Evolutionary conservation across 2,888 invertebrate genomes (phyloP).

Genomic region (Noctua fimbriata): DNA sequence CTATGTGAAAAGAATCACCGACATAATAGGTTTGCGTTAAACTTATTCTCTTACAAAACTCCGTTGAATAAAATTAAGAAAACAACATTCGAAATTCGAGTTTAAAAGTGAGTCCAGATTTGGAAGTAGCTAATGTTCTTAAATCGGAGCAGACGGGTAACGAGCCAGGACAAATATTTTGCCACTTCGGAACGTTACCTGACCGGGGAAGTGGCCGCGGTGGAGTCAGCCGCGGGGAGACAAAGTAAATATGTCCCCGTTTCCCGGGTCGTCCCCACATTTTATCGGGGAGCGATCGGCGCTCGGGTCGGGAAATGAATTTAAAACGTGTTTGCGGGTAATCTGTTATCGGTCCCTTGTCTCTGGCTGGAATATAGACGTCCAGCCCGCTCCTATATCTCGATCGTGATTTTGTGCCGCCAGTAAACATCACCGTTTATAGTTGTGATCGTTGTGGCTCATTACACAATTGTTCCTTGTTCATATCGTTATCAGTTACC

Average conservation of each 20-base stretch:
- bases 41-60: slow-evolving; percentile 55
- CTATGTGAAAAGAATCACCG: slow-evolving; percentile 38
- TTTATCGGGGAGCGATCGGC: slow-evolving; percentile 90
- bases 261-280: slow-evolving; percentile 88
- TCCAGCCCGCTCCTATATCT: slow-evolving; percentile 83
- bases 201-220: slow-evolving; percentile 88
- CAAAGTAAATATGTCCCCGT: slow-evolving; percentile 90
- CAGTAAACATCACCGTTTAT: slow-evolving; percentile 70
- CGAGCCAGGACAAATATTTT: slow-evolving; percentile 89
- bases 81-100: slow-evolving; percentile 67
- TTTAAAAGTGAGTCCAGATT: slow-evolving; percentile 76
- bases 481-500: slow-evolving; percentile 47
- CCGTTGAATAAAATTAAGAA: slow-evolving; percentile 56
- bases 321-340: slow-evolving; percentile 91
- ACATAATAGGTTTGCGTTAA: slow-evolving; percentile 55
- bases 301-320: slow-evolving; percentile 90
- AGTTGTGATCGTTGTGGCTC: slow-evolving; percentile 58
- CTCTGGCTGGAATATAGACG: slow-evolving; percentile 89
- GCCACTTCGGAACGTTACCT: slow-evolving; percentile 89
- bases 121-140: slow-evolving; percentile 83
- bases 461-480: slow-evolving; percentile 43
- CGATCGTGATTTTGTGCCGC: slow-evolving; percentile 78
- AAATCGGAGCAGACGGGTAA: slow-evolving; percentile 87
- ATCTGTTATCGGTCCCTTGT: slow-evolving; percentile 91
- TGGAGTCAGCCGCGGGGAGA: slow-evolving; percentile 84